These are phyloP conservation scores for Drosophila nasuta DNA, from an alignment of 1,140 invertebrate species.

Conservation along the genomic window DNA sequence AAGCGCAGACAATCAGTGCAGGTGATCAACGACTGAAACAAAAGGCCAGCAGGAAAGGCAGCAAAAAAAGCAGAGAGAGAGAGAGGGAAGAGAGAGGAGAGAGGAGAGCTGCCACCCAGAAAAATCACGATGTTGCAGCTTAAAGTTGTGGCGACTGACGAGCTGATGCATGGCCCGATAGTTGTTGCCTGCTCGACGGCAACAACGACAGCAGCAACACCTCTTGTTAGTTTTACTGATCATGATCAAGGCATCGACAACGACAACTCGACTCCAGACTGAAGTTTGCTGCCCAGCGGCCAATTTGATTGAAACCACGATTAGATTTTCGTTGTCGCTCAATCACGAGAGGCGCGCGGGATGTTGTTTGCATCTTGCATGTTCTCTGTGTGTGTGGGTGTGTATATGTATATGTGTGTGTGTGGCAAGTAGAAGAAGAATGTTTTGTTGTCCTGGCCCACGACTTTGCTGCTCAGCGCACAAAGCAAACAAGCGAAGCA, in stretches of 20 bases:
- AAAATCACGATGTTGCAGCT: conserved; percentile 68
- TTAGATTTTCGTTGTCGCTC: conserved; percentile 57
- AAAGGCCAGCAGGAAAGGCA: conserved; percentile 32
- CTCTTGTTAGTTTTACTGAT: conserved; percentile 82
- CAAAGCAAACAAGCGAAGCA: conserved; percentile 64
- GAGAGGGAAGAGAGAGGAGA: background rate
- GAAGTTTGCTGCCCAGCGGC: conserved; percentile 52
- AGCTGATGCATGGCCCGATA: conserved; percentile 67
- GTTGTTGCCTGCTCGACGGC: conserved; percentile 24
- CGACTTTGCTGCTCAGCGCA: conserved; percentile 10
- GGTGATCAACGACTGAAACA: conserved; percentile 47
- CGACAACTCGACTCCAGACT: background rate
- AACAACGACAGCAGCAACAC: conserved; percentile 79
- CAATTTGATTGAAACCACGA: conserved; percentile 74
- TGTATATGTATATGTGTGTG: conserved; percentile 38
- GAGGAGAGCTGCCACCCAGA: conserved; percentile 59
- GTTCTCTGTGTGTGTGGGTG: background rate
- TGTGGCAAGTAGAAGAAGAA: conserved; percentile 15
- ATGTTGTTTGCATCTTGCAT: conserved; percentile 61
- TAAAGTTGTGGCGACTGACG: conserved; percentile 38
- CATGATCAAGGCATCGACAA: conserved; percentile 61
- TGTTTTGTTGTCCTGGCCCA: conserved; percentile 14
- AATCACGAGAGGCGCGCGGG: conserved; percentile 57
- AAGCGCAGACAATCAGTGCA: conserved; percentile 46
- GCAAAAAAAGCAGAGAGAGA: background rate